Percentiles rank a stretch among this genome's conserved stretches.
phyloP scores from a whole-genome alignment of 2,888 invertebrate species.

The Cephus pulcher region DNA sequence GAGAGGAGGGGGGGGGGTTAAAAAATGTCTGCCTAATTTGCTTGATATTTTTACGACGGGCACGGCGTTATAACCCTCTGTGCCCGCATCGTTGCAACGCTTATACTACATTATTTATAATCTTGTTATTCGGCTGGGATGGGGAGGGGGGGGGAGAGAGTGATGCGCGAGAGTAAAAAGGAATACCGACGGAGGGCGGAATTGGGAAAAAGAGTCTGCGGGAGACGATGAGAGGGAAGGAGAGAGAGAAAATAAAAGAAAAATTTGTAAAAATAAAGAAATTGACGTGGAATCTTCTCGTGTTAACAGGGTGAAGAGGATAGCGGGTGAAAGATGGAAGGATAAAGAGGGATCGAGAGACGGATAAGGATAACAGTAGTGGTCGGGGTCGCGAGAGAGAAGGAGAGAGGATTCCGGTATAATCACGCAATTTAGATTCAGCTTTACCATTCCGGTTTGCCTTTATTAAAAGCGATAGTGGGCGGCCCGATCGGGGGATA shows the following conservation, averaged over 20 bases:
- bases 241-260: constrained; percentile 3
- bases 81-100: neutral
- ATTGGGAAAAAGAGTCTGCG: constrained; percentile 9
- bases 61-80: constrained; percentile 8
- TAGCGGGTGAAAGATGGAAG: neutral
- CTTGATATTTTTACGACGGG: constrained; percentile 21
- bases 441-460: constrained; percentile 59
- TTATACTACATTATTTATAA: constrained; percentile 30
- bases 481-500: constrained; percentile 29
- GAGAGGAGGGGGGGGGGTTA: no score
- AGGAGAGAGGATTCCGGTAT: constrained; percentile 46
- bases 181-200: neutral
- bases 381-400: neutral
- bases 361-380: neutral
- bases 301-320: constrained; percentile 3
- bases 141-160: neutral
- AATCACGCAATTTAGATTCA: constrained; percentile 63
- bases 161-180: constrained; percentile 1
- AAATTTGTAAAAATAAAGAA: constrained; percentile 9
- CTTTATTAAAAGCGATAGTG: constrained; percentile 61
- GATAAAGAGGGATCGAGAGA: neutral
- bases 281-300: constrained; percentile 6
- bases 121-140: constrained; percentile 27
- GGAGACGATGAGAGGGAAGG: constrained; percentile 1
- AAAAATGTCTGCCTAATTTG: constrained; percentile 8